Base-by-base conservation (phyloP, 2,888 invertebrate species). In the Orthosia incerta region DNA sequence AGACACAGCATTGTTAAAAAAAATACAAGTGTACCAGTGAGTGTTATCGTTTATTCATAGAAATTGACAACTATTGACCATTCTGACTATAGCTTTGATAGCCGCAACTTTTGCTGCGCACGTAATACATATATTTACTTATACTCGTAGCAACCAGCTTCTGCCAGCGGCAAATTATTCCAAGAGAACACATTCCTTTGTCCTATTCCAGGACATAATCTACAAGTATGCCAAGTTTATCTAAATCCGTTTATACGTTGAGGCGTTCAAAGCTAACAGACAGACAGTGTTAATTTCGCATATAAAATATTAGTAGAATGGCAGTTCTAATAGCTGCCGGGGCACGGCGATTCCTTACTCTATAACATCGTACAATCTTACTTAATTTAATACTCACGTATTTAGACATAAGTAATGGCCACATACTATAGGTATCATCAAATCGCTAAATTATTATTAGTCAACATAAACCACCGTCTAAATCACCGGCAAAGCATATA, bases 401-500 rank as follows among this genome's bases (percentile, higher is more conserved):
- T 26, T 9, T 31, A n/a, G 31, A 7, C 9, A 45, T 23, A 46
- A 46, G 23, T 23, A 76, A 57, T 69, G 11, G 2, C 11, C 16
- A n/a, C 16, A 69, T 48, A 69, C n/a, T 23, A 26, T 7, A 31
- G 5, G 31, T 31, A 23, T 31, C 57, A 53, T 78, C 59, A 74
- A 2, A 23, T 78, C 13, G 18, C 31, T 69, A 51, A 13, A 57
- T 57, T 51, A 69, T 62, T 63, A 12, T 13, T 12, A 18, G 56
- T 26, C 39, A 45, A 50, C 26, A 46, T 62, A 26, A 2, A 26
- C 26, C 26, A 26, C 26, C 55, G 15, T 15, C 23, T 60, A 50
- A 69, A 62, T 76, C 31, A 71, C 62, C 20, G 16, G 16, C 20
- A 39, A 67, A 66, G 15, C 59, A 64, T 71, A 78, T 82, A 67